Base-by-base conservation (phyloP, 2,113 vertebrate species). In the Tursiops truncatus region DNA sequence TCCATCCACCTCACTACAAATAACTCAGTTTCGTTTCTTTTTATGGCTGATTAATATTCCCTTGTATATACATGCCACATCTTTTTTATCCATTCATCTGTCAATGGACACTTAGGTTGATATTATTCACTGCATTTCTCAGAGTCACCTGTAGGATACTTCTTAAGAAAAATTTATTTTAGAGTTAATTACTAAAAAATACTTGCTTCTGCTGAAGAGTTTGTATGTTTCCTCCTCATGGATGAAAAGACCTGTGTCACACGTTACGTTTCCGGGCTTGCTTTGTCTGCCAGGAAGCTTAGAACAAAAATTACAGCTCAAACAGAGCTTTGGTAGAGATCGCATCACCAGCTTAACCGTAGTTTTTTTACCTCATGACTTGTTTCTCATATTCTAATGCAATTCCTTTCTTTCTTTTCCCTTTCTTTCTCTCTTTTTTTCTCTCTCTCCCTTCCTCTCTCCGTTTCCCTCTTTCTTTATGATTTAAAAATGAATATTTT, bases 201-300 rank as follows among this genome's bases (percentile, higher is more conserved):
- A 56, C 9, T 50, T 47, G 33, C 15, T 25, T 90, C 63, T 85
- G 65, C 73, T 68, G 25, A 80, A 60, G 70, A 95, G 25, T 38
- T 89, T 79, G 6, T 73, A 41, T 15, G 53, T 91, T 90, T 96
- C 91, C 41, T 88, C 23, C 44, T 95, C 6, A 6, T 44, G 47
- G 36, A 56, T 70, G 36, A 82, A 89, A 95, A 89, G 76, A 87
- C 65, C 62, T 36, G 23, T 58, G 63, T 53, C 33, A 91, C 1
- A n/a, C 47, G 31, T 91, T 84, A 89, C 53, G 28, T 76, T 97
- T 84, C 85, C 25, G 4, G n/a, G 89, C 83, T 93, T 88, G 17
- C 56, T 60, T 76, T 86, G 50, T 53, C 73, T 62, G 14, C 50
- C 65, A 77, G 85, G 82, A 83, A 94, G 28, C 81, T 89, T 79